Conservation (phyloP, 2,113 vertebrate genomes). For the Mugil cephalus region DNA sequence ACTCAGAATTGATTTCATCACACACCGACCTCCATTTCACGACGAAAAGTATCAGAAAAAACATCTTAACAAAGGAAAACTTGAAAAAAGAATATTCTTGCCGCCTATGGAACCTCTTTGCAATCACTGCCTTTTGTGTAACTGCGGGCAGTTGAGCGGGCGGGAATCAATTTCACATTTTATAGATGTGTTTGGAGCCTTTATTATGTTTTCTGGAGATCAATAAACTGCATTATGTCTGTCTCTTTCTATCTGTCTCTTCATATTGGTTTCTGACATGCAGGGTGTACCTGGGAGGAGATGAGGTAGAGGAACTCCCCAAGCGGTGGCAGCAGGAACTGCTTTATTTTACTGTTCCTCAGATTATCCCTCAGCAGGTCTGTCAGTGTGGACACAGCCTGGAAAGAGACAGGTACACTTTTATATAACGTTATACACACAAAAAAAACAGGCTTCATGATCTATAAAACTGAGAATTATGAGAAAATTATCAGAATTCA, state of each 20-base stretch:
- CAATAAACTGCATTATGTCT: not conserved
- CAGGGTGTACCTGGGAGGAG: conserved; percentile 65
- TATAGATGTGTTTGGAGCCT: not conserved
- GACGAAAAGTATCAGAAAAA: too few species aligned
- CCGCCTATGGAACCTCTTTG: not conserved
- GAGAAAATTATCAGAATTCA: not conserved
- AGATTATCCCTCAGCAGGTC: conserved; percentile 74
- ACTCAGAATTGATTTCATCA: too few species aligned
- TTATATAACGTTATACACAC: not conserved
- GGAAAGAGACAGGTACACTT: conserved; percentile 2
- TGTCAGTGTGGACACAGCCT: conserved; percentile 67
- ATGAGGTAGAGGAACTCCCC: conserved; percentile 74
- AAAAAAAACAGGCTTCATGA: not conserved
- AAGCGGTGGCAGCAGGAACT: conserved; percentile 71
- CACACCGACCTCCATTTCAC: too few species aligned
- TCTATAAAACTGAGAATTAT: not conserved
- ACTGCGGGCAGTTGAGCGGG: not conserved
- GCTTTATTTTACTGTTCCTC: conserved; percentile 71
- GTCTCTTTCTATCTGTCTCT: not conserved
- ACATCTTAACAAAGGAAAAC: not conserved
- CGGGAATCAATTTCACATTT: not conserved
- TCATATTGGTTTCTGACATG: conserved; percentile 3
- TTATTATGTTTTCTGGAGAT: not conserved
- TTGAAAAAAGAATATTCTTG: not conserved
- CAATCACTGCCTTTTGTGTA: not conserved